Evolutionary conservation across 2,888 invertebrate genomes (phyloP).

Genomic region (Leptarthrus brevirostris): DNA sequence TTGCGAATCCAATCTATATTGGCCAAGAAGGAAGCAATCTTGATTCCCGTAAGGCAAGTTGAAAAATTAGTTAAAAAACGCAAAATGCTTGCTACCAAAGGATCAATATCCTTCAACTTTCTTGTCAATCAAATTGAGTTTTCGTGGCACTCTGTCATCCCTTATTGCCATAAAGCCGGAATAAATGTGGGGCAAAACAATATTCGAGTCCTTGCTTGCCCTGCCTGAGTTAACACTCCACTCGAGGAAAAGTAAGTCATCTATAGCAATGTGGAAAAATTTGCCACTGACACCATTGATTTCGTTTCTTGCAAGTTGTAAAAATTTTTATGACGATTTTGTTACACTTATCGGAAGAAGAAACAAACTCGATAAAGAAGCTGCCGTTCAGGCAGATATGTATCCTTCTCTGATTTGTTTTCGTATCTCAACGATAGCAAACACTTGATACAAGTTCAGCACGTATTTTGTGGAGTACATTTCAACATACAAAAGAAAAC

Average conservation of each 20-base stretch:
- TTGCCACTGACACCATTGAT: neutral
- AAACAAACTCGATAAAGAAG: neutral
- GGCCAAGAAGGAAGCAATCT: neutral
- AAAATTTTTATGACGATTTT: slow-evolving; percentile 29
- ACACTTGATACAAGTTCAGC: no score
- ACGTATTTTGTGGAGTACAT: no score
- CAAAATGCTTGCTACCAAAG: slow-evolving; percentile 27
- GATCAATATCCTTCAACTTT: slow-evolving; percentile 38
- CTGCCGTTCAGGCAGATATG: neutral
- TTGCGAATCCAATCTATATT: neutral
- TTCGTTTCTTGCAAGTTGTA: neutral
- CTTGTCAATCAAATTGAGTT: slow-evolving; percentile 38
- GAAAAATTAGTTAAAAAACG: slow-evolving; percentile 29
- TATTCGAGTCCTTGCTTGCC: slow-evolving; percentile 2
- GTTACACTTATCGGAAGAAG: slow-evolving; percentile 29
- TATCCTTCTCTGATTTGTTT: slow-evolving; percentile 4
- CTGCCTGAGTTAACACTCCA: slow-evolving; percentile 9
- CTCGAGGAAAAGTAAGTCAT: slow-evolving; percentile 23
- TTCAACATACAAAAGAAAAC: no score
- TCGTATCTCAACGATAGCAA: neutral
- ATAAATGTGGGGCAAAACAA: slow-evolving; percentile 40
- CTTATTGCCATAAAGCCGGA: slow-evolving; percentile 17
- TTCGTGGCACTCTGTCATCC: neutral
- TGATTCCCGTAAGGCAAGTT: slow-evolving; percentile 6
- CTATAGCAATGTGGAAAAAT: slow-evolving; percentile 14